Evolutionary conservation across 2,113 vertebrate genomes (phyloP), one percentile per base, ranked within the genome.

Genomic region (Microcebus ravelobensis): DNA sequence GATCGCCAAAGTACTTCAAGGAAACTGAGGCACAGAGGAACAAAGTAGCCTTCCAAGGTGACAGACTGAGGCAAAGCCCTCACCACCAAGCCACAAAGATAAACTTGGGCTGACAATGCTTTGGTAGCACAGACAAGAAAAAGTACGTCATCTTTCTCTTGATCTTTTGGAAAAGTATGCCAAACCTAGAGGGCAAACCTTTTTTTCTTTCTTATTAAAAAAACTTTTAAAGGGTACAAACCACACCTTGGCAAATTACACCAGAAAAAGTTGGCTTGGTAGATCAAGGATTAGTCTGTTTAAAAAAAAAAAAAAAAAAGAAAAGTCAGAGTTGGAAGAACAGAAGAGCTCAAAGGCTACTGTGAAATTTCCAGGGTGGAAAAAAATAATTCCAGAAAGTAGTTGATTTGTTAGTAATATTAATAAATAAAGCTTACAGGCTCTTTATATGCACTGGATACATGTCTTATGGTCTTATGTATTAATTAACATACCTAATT

Each of bases 311-410:
- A 52, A 61, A 61, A 61, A 61, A 59, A 59, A 57, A 50, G 92
- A 92, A 76, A 95, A 67, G n/a, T 67, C 55, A 77, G 59, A 93
- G 29, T 42, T 84, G 48, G 71, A 90, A 61, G 83, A 85, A 73
- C 18, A 87, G 79, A 91, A 87, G 34, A 63, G 2, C 55, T 82
- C 76, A 82, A 74, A 96, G 36, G 29, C 10, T 42, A 8, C 1
- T 15, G 36, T 59, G 61, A 70, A n/a, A 55, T 68, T 90, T 84
- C 73, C 50, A 76, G 52, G 8, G 6, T 29, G 2, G 17, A 34
- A 63, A 57, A 68, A 89, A 76, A 39, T 20, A 36, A 90, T 39
- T 4, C 63, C 39, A 79, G 25, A 83, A 42, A 93, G 52, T 25
- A 34, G 48, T 48, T 48, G 29, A 79, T 39, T 48, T 90, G 31